Conservation (phyloP, 2,113 vertebrate genomes). For the Sander lucioperca region DNA sequence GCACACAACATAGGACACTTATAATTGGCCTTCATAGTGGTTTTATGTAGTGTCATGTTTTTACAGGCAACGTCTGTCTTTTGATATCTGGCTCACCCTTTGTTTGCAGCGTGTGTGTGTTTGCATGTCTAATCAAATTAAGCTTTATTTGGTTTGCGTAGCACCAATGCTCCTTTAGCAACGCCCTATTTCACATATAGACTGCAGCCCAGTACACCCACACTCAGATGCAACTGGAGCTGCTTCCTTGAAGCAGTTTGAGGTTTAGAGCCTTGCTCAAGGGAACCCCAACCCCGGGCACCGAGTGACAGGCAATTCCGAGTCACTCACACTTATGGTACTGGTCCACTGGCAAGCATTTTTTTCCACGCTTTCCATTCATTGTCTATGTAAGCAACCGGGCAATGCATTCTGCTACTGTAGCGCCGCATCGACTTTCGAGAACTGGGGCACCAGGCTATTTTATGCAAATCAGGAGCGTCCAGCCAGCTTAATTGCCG, state of each 20-base stretch:
- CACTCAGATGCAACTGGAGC: not conserved
- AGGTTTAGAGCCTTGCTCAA: conserved; percentile 4
- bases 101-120: not conserved
- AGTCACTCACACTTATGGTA: not conserved
- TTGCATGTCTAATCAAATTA: conserved; percentile 28
- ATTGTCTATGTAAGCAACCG: too few species aligned
- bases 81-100: not conserved
- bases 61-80: conserved; percentile 3
- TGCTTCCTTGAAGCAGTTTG: not conserved
- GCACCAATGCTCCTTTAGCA: conserved; percentile 5
- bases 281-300: not conserved
- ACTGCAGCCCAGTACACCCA: not conserved
- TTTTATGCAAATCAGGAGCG: too few species aligned
- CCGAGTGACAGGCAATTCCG: not conserved
- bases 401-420: too few species aligned
- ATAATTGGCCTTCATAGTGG: not conserved
- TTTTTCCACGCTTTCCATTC: too few species aligned
- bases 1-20: not conserved
- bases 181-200: conserved; percentile 24
- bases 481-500: too few species aligned
- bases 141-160: conserved; percentile 46
- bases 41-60: not conserved
- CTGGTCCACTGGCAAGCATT: not conserved
- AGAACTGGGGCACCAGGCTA: too few species aligned
- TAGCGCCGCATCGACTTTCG: too few species aligned